These are phyloP conservation scores for Scaptomyza graminum DNA, from an alignment of 1,140 invertebrate species.

Conservation along the genomic window DNA sequence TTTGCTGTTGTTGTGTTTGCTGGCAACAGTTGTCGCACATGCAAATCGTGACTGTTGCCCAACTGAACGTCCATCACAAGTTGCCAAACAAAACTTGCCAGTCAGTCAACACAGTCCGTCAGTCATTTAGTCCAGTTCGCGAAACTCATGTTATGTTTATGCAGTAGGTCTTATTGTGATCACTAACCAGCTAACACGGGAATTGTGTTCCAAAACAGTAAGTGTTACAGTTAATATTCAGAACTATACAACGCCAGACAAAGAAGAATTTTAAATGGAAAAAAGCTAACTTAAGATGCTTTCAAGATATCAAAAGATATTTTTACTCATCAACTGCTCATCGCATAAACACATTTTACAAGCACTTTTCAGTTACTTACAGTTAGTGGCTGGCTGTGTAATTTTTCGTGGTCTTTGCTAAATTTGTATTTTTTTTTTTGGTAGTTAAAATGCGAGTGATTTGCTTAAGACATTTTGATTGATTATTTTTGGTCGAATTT, in stretches of 20 bases:
- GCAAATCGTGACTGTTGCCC: constrained; percentile 81
- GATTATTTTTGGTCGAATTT: constrained; percentile 58
- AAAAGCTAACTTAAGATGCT: too few relatives aligned
- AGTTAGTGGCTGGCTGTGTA: constrained; percentile 43
- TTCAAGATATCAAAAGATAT: too few relatives aligned
- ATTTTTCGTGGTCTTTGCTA: constrained; percentile 45
- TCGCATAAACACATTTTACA: constrained; percentile 13
- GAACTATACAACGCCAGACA: too few relatives aligned
- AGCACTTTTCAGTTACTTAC: constrained; percentile 18
- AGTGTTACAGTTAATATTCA: too few relatives aligned
- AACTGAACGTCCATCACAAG: constrained; percentile 70
- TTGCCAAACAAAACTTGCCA: constrained; percentile 71
- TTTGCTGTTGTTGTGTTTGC: constrained; percentile 32
- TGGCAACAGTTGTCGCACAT: constrained; percentile 81
- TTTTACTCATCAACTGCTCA: too few relatives aligned
- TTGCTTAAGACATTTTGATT: constrained; percentile 83
- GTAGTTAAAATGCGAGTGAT: constrained; percentile 77
- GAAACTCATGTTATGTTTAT: constrained; percentile 23
- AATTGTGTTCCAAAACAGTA: too few relatives aligned
- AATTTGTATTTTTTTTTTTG: constrained; percentile 37
- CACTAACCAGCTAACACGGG: too few relatives aligned
- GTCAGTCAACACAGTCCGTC: constrained; percentile 45
- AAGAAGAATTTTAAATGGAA: too few relatives aligned
- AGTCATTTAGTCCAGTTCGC: constrained; percentile 10
- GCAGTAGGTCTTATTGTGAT: background rate